Evolutionary conservation across 2,888 invertebrate genomes (phyloP), one percentile per base, ranked within the genome.

Genomic region (Strigamia maritima): DNA sequence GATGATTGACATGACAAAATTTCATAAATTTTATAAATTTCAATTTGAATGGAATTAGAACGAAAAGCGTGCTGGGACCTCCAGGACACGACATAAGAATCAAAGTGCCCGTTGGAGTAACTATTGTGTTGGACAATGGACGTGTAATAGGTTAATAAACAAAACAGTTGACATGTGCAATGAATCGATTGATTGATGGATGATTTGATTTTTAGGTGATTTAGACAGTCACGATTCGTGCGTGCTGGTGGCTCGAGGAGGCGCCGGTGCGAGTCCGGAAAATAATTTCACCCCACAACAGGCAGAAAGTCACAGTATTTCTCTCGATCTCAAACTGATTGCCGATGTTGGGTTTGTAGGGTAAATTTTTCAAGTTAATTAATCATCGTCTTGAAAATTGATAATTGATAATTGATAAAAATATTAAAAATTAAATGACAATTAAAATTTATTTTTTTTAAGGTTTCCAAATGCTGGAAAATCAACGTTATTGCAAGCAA

Each of bases 321-420:
- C 89, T 77, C 87, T 98, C 79, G 95, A n/a, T n/a, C 88, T 98
- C 0, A 97, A 97, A 87, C 87, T 98, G 79, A 94, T 98, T 78
- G 97, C 98, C 0, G 98, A 98, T 87, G 90, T 97, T 76, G 97
- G 97, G 0, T 85, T 90, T 40, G 96, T 98, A 38, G 98, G 98
- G 86, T 84, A 81, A 80, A 81, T 22, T 26, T 8, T n/a, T n/a
- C n/a, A n/a, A n/a, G n/a, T n/a, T n/a, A n/a, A n/a, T n/a, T n/a
- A n/a, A n/a, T n/a, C n/a, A n/a, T n/a, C n/a, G n/a, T n/a, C n/a
- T n/a, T n/a, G n/a, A n/a, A n/a, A n/a, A n/a, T n/a, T n/a, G n/a
- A n/a, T n/a, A n/a, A n/a, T n/a, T n/a, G n/a, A n/a, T n/a, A n/a
- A n/a, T n/a, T n/a, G n/a, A n/a, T n/a, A 75, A 31, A 31, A 31